phyloP scores from a whole-genome alignment of 1,140 invertebrate species.

The Hetaerina americana region DNA sequence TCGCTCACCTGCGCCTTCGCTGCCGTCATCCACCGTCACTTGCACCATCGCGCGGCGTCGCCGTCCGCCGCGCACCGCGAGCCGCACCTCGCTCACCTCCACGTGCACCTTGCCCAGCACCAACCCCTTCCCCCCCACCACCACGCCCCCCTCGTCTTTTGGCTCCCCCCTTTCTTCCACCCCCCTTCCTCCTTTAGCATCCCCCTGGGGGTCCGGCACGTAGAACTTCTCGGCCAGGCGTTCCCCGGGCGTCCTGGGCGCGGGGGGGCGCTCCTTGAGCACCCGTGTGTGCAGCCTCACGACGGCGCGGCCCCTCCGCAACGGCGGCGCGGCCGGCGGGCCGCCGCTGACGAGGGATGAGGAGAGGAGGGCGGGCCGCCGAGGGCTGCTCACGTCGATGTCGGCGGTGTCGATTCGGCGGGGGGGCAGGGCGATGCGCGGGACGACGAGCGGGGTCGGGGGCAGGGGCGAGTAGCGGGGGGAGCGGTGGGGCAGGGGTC shows the following conservation, averaged over 20 bases:
- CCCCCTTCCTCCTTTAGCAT: background rate
- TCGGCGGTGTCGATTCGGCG: slow-evolving; percentile 64
- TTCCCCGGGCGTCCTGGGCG: slow-evolving; percentile 44
- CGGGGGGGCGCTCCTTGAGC: slow-evolving; percentile 33
- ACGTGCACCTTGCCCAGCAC: too few relatives aligned
- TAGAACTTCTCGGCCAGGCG: slow-evolving; percentile 60
- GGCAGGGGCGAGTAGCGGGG: background rate
- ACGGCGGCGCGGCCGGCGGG: slow-evolving; percentile 34
- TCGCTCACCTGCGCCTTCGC: too few relatives aligned
- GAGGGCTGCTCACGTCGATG: slow-evolving; percentile 47
- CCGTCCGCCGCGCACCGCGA: too few relatives aligned
- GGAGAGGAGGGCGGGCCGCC: slow-evolving; percentile 37
- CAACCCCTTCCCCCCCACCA: background rate
- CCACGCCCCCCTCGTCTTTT: background rate
- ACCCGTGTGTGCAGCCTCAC: slow-evolving; percentile 49
- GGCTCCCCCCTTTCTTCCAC: background rate
- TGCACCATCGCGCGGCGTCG: too few relatives aligned
- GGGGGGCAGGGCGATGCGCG: slow-evolving; percentile 26
- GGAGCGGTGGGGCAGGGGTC: background rate
- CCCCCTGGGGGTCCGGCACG: slow-evolving; percentile 37
- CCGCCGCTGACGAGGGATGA: slow-evolving; percentile 6
- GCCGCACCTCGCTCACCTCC: too few relatives aligned
- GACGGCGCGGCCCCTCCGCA: slow-evolving; percentile 52
- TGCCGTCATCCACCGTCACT: too few relatives aligned
- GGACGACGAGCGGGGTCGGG: background rate